Evolutionary conservation across 92 coral and sea anemone species (phyloP), one percentile per base, ranked within the genome.

Genomic region (Palythoa grandiflora): DNA sequence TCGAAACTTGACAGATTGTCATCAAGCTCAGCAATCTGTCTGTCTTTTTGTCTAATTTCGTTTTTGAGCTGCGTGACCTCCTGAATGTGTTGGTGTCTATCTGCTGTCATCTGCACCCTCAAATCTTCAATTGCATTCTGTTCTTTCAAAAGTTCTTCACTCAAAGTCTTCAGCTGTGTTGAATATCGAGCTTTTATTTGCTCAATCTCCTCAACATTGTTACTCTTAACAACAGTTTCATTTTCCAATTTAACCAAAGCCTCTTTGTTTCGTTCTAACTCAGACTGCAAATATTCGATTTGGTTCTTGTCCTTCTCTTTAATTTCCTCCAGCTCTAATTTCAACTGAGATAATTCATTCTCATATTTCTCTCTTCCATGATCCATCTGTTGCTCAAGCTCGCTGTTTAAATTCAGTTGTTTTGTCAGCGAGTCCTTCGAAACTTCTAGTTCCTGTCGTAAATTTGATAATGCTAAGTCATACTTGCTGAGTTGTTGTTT

Each of bases 1-100:
- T 95, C 98, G 68, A 91, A 95, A 88, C 98, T 95, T 60, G 93
- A 93, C 76, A 95, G 40, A 81, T 92, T 95, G 63, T 95, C 98
- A 79, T 93, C 95, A 3, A 95, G 90, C 89, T 95, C 98, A 2
- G 92, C 79, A 44, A 95, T 95, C 38, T 86, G 87, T 77, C 85
- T 91, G 65, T 89, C 90, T 35, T 93, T 93, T 72, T 91, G 94
- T 83, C 89, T 88, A 21, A 95, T 55, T 68, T 91, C 88, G 61
- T 87, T 87, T 47, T 80, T 87, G 15, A 95, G 86, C 38, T 89
- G 89, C 61, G 37, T 88, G 48, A 93, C 87, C 84, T 89, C 93
- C 37, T 87, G 86, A 21, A 81, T 81, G 73, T 81, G 86, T 21
- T 66, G 75, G 73, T 81, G 74, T 44, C 63, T 81, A 21, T 81